Evolutionary conservation across 2,888 invertebrate genomes (phyloP).

Genomic region (Leptinotarsa peninsularis): DNA sequence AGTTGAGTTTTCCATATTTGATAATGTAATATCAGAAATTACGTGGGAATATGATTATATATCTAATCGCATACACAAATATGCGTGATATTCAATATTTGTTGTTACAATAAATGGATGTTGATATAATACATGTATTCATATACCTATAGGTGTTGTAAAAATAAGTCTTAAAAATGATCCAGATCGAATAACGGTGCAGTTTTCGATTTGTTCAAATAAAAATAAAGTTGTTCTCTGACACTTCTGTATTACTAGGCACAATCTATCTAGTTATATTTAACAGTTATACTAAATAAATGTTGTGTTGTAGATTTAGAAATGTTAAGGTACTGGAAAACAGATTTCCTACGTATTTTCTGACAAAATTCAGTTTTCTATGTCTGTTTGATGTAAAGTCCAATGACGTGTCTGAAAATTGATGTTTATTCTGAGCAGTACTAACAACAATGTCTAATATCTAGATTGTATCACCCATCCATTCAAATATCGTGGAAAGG

Average conservation of each 20-base stretch:
- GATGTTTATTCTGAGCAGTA: background rate
- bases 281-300: constrained; percentile 29
- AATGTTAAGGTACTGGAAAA: constrained; percentile 37
- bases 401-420: background rate
- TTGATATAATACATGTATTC: constrained; percentile 45
- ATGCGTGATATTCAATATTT: constrained; percentile 38
- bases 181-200: constrained; percentile 52
- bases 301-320: constrained; percentile 51
- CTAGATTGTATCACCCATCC: background rate
- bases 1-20: constrained; percentile 46
- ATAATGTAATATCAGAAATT: constrained; percentile 27
- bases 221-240: constrained; percentile 50
- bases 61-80: constrained; percentile 14
- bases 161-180: constrained; percentile 47
- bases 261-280: constrained; percentile 50
- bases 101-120: constrained; percentile 47
- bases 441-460: too few relatives aligned
- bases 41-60: constrained; percentile 10
- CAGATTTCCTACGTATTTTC: constrained; percentile 20
- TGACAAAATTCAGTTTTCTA: background rate
- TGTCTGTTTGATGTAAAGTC: constrained; percentile 9
- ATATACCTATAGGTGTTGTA: constrained; percentile 47
- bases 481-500: background rate
- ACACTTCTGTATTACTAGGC: constrained; percentile 49
- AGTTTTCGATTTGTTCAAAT: constrained; percentile 50